Percentiles rank a stretch among this genome's conserved stretches.
phyloP scores from a whole-genome alignment of 2,888 invertebrate genomes.

The Dasypolia templi region DNA sequence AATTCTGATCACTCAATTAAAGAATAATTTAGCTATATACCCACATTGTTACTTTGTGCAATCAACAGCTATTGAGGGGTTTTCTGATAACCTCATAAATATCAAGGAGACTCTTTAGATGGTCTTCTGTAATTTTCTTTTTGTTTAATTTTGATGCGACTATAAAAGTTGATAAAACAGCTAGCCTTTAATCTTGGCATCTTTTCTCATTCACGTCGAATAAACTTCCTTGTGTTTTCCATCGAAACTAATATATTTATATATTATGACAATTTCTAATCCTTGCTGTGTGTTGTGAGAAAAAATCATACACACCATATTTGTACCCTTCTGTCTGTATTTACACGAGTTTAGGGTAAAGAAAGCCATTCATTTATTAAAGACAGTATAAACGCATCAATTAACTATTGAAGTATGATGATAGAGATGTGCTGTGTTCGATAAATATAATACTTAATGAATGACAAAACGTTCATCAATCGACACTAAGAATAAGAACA shows the following conservation, averaged over 20 bases:
- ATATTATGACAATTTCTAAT: neutral
- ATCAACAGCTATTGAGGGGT: neutral
- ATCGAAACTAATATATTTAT: neutral
- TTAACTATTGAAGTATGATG: neutral
- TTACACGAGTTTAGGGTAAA: too few species aligned
- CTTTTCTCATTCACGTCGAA: neutral
- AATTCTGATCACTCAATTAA: too few species aligned
- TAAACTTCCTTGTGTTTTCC: neutral
- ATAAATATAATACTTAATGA: conserved; percentile 8
- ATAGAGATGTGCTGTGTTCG: neutral
- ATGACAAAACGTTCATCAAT: neutral
- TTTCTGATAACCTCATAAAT: conserved; percentile 15
- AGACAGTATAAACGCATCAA: neutral
- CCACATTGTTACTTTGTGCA: neutral
- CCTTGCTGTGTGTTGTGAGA: neutral
- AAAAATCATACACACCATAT: conserved; percentile 2
- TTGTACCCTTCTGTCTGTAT: neutral
- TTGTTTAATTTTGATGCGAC: neutral
- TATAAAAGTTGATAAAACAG: neutral
- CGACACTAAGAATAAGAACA: neutral
- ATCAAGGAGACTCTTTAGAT: neutral
- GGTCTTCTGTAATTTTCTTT: neutral
- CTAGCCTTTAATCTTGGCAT: neutral
- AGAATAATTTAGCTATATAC: neutral
- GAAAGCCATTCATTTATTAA: neutral